Conservation (phyloP, 2,797 vertebrate species). For the Bucorvus abyssinicus region DNA sequence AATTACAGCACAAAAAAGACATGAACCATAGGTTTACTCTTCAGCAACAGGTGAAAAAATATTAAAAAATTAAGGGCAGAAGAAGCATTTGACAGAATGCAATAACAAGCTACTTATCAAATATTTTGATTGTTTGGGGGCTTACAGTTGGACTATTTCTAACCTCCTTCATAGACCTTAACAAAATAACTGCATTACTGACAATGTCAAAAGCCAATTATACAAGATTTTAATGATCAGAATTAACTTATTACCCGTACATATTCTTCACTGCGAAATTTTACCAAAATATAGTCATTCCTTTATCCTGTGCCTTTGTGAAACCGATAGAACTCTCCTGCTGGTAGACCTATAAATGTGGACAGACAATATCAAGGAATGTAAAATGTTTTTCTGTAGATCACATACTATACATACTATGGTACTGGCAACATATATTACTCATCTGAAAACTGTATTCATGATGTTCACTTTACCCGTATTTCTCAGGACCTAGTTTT, state of each 20-base stretch:
- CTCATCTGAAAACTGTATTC: not conserved
- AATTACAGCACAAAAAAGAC: not conserved
- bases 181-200: not conserved
- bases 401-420: not conserved
- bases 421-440: not conserved
- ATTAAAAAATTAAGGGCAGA: not conserved
- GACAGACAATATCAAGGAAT: not conserved
- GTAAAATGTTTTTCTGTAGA: not conserved
- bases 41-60: not conserved
- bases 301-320: not conserved
- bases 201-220: not conserved
- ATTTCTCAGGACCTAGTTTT: not conserved
- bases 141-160: not conserved
- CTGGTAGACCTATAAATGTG: not conserved
- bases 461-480: not conserved
- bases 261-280: not conserved
- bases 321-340: not conserved
- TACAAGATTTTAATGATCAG: not conserved
- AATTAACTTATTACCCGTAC: not conserved
- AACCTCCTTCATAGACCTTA: not conserved
- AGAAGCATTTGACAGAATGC: not conserved
- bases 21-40: not conserved
- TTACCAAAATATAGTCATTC: not conserved
- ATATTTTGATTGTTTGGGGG: not conserved
- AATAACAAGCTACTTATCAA: not conserved